Evolutionary conservation across 2,113 vertebrate species (phyloP).

Genomic region (Myotis lucifugus): DNA sequence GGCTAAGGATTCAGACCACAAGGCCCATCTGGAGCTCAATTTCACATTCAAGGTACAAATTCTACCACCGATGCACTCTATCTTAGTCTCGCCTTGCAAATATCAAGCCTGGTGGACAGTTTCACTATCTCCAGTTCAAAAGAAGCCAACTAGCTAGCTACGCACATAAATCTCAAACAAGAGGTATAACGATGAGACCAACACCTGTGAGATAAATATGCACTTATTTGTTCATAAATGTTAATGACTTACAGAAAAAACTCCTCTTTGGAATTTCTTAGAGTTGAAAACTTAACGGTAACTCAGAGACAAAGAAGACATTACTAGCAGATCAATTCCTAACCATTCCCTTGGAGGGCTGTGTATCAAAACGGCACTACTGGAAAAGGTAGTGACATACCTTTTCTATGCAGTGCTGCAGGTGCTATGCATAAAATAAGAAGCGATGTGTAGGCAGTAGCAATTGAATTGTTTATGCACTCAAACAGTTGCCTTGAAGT

Average conservation of each 20-base stretch:
- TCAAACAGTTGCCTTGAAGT: conserved; percentile 78
- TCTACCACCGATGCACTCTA: not conserved
- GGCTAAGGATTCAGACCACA: not conserved
- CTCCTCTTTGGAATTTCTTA: conserved; percentile 11
- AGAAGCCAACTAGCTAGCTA: not conserved
- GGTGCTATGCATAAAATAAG: conserved; percentile 77
- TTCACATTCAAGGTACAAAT: not conserved
- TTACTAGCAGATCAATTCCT: not conserved
- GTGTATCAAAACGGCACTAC: conserved; percentile 73
- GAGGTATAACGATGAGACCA: not conserved
- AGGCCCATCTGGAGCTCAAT: not conserved
- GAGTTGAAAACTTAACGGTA: not conserved
- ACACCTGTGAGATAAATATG: not conserved
- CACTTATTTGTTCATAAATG: not conserved
- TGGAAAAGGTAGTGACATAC: conserved; percentile 78
- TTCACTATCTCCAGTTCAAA: not conserved
- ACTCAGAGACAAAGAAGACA: conserved; percentile 19
- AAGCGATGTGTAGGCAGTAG: conserved; percentile 84
- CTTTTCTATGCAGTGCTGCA: conserved; percentile 79
- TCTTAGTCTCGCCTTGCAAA: not conserved
- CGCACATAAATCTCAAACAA: not conserved
- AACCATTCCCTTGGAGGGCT: conserved; percentile 36
- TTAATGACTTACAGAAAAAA: not conserved
- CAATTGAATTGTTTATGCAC: conserved; percentile 79
- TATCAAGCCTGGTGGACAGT: not conserved